Base-by-base conservation (phyloP, 2,888 invertebrate species). In the Hyalella azteca region DNA sequence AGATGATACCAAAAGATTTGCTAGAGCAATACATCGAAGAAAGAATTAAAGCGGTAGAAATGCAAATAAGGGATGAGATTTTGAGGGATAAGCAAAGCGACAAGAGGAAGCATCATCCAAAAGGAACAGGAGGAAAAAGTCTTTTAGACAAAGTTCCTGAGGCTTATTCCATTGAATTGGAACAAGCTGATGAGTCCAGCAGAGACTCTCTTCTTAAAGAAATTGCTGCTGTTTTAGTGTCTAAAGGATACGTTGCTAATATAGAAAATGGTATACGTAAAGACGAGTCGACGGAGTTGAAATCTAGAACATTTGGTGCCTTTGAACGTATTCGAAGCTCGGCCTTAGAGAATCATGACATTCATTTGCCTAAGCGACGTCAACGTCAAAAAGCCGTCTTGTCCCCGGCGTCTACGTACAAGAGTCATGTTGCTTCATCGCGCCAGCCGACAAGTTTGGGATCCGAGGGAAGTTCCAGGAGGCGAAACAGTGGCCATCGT, bases 1-100 rank as follows among this genome's bases (percentile, higher is more conserved):
- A 78, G 32, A 26, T 75, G 39, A 59, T 78, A 19, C 78, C 81
- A 3, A 78, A 79, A 78, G 50, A 45, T n/a, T 19, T 78, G 29
- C 60, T 80, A 11, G 78, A 80, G 48, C 54, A 78, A 22, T 82
- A 82, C 50, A 82, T 82, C 19, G 79, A 82, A 49, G 79, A 79
- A 26, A 77, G 82, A 13, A 79, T 82, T 9, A 73, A 75, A 59
- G 79, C 76, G 15, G 82, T 82, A 9, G 82, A 82, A 60, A 73
- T 66, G 41, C 82, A 82, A 79, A 82, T 82, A 40, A 75, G 82
- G 39, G 45, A 78, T 15, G 82, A 82, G 59, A 78, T 81, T 45
- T 45, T 77, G 15, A 54, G 73, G 39, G 80, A 82, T 50, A 77
- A 75, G 19, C 66, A 39, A 36, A 66, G 19, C 11, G 66, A 66